phyloP scores from a whole-genome alignment of 2,888 invertebrate species.

The Escarpia spicata region DNA sequence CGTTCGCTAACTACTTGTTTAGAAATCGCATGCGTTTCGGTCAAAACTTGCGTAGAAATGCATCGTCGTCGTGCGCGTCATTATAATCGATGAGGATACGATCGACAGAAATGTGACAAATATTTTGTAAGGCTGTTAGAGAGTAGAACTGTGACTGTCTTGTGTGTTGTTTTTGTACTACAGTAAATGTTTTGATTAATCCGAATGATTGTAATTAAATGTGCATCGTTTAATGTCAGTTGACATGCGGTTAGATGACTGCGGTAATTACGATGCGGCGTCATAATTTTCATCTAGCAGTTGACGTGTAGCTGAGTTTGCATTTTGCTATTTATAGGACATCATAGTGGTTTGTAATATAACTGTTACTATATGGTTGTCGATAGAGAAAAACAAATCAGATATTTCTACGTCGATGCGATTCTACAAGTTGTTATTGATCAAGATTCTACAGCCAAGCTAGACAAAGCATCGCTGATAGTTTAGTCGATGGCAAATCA shows the following conservation, averaged over 20 bases:
- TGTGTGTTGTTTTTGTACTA: not conserved
- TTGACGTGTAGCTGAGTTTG: not conserved
- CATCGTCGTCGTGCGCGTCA: not conserved
- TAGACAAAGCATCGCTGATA: not conserved
- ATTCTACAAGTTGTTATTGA: not conserved
- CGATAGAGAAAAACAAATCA: not conserved
- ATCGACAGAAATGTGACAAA: not conserved
- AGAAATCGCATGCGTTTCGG: not conserved
- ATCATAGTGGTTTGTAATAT: slow-evolving; percentile 6
- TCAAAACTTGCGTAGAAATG: not conserved
- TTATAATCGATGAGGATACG: not conserved
- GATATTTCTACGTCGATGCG: not conserved
- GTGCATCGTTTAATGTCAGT: not conserved
- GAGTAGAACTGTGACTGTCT: not conserved
- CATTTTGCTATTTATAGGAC: not conserved
- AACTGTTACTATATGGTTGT: not conserved
- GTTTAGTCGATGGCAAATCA: not conserved
- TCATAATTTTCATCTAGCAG: not conserved
- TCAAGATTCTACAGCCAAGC: not conserved
- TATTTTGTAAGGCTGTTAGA: not conserved
- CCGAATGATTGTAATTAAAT: slow-evolving; percentile 10
- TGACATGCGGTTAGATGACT: not conserved
- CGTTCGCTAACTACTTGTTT: not conserved
- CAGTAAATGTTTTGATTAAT: not conserved
- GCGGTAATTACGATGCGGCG: not conserved